Base-by-base conservation (phyloP, 2,888 invertebrate genomes). In the Geotrupes spiniger region DNA sequence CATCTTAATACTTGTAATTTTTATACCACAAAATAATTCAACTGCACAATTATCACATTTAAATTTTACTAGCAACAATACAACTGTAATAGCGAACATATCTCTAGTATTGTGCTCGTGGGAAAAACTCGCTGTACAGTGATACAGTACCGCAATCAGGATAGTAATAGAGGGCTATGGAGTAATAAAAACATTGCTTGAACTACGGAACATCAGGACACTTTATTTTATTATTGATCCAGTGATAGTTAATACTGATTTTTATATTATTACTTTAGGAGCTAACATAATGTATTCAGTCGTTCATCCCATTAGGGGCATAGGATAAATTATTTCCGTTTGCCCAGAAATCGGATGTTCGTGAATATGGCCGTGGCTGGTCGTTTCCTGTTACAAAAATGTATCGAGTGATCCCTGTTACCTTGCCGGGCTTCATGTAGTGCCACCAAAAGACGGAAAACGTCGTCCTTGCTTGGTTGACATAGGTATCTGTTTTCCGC, bases 311-410 rank as follows among this genome's bases (percentile, higher is more conserved):
- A 36, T 31, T 28, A 26, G 9, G 36, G 40, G 27, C 31, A 36
- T 33, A 12, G 39, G n/a, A 42, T 10, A n/a, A 37, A 9, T 58
- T 61, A 62, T 60, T 67, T 65, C 62, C 66, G 56, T 67, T 77
- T 78, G 46, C 82, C 82, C 53, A 83, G 67, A 64, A 81, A 83
- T 21, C 82, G 76, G 57, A 83, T 81, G 65, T 82, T 82, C 49
- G 82, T 82, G 61, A 81, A 81, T 36, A 83, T 76, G 3, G 78
- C 73, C 49, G 76, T 73, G 6, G 82, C 81, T 0, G 82, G 80
- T 57, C 82, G 75, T 59, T 77, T 77, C 48, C 82, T 73, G 64
- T 82, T 83, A 68, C 83, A 83, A 67, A 83, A 83, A 58, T 77
- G 76, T 14, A 83, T 76, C n/a, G 77, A 75, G 38, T 71, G 68